These are phyloP conservation scores for Pipistrellus nathusii DNA, from an alignment of 2,797 vertebrate species.

Conservation along the genomic window DNA sequence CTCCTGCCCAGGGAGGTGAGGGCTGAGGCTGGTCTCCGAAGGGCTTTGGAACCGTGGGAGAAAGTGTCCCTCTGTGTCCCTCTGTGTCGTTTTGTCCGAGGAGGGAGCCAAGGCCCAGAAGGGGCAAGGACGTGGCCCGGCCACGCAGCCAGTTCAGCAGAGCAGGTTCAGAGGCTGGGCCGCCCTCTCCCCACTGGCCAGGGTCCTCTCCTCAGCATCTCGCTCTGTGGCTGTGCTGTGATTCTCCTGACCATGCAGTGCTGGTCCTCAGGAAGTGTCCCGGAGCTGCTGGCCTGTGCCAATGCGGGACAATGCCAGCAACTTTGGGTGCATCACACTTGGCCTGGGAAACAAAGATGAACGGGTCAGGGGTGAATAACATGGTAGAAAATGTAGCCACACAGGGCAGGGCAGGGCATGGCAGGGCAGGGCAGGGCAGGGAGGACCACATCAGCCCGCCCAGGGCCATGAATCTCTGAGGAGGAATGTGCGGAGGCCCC, in stretches of 20 bases:
- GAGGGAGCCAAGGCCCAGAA: not conserved
- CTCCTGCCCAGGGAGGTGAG: not conserved
- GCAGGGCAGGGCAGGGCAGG: not conserved
- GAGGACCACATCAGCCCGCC: not conserved
- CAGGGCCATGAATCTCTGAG: not conserved
- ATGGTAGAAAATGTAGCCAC: not conserved
- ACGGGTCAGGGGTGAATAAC: not conserved
- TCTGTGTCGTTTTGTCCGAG: not conserved
- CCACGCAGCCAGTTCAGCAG: not conserved
- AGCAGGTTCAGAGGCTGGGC: not conserved
- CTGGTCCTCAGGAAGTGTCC: not conserved
- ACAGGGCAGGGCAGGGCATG: too few relatives aligned
- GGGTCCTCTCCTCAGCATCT: not conserved
- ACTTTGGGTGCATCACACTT: not conserved
- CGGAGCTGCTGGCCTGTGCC: not conserved
- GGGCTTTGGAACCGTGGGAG: too few relatives aligned
- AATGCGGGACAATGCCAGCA: not conserved
- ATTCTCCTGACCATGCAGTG: too few relatives aligned
- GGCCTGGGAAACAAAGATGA: not conserved
- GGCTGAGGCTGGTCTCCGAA: not conserved
- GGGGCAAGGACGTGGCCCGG: not conserved
- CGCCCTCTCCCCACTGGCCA: not conserved
- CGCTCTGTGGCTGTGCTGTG: not conserved
- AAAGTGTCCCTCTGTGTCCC: not conserved
- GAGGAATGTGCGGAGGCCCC: not conserved